Base-by-base conservation (phyloP, 2,113 vertebrate species). In the Rallus limicola region DNA sequence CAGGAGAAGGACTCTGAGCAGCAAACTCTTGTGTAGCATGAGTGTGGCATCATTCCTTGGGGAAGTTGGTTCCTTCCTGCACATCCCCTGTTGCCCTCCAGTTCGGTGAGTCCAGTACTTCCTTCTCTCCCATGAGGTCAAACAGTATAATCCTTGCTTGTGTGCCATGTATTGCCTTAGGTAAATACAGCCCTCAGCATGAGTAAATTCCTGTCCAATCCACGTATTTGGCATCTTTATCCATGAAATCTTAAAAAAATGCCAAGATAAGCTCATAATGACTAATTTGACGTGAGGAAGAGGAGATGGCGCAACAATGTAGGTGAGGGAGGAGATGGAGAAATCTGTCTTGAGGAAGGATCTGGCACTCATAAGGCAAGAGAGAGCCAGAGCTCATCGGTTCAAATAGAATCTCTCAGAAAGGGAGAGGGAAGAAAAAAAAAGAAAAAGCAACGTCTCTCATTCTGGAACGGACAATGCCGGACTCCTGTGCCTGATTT, bases 321-420 rank as follows among this genome's bases (percentile, higher is more conserved):
- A 86, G 91, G 88, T 71, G 86, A 95, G 75, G 69, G 86, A 72
- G 74, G 53, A 86, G 74, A 85, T 82, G 78, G 58, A 78, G 83
- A 91, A 93, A 88, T 93, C 69, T 48, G 3, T 86, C 81, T 53
- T 36, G 42, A 89, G 77, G 74, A 88, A 85, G 36, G 70, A 72
- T 79, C 81, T 85, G 70, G 62, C 53, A 56, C 36, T 44, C 3
- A 1, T 0, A 5, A 79, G 36, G 23, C 44, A 29, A 24, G 31
- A 82, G 48, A 59, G 60, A 68, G 77, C 53, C 84, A 89, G 70
- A 79, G 50, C 62, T 91, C 78, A 20, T 91, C 0, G 0, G 40
- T 91, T 79, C 64, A 90, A 48, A 89, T 60, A 44, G 28, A 75
- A 95, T 83, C 77, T 60, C 81, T 12, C 60, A 86, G 65, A 74